A percentile compares a stretch with the other conserved stretches of the same genome.
Evolutionary conservation across 2,113 vertebrate species (phyloP).

Genomic region (Ammodytes marinus): DNA sequence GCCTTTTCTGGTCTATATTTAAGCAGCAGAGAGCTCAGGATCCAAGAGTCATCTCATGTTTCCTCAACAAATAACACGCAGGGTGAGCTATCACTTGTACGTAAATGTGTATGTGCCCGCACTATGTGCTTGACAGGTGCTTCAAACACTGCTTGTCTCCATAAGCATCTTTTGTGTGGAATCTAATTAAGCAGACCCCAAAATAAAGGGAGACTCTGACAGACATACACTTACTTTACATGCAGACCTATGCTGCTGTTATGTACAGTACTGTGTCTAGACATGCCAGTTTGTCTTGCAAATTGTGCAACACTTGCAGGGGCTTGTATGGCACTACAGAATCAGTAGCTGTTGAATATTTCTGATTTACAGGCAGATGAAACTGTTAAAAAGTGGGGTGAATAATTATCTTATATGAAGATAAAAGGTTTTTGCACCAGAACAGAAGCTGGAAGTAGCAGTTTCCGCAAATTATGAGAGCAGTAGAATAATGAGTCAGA

Average conservation of each 20-base stretch:
- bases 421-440: constrained; percentile 18
- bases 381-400: constrained; percentile 3
- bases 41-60: constrained; percentile 64
- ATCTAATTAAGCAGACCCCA: constrained; percentile 32
- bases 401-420: constrained; percentile 30
- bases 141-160: constrained; percentile 29
- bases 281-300: constrained; percentile 49
- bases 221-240: constrained; percentile 54
- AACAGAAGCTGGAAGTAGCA: constrained; percentile 13
- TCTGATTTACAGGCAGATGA: background rate
- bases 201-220: constrained; percentile 15
- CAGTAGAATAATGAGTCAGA: constrained; percentile 15
- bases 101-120: constrained; percentile 4
- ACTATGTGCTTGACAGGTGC: constrained; percentile 18
- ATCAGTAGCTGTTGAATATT: background rate
- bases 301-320: constrained; percentile 29
- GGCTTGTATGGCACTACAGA: constrained; percentile 14
- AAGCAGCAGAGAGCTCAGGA: constrained; percentile 69
- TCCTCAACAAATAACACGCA: constrained; percentile 62
- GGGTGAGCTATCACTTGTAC: constrained; percentile 31
- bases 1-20: constrained; percentile 74
- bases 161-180: constrained; percentile 43
- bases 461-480: background rate
- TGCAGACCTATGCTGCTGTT: constrained; percentile 37
- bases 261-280: constrained; percentile 46